Evolutionary conservation across 2,113 vertebrate genomes (phyloP), one percentile per base, ranked within the genome.

Genomic region (Passerina amoena): DNA sequence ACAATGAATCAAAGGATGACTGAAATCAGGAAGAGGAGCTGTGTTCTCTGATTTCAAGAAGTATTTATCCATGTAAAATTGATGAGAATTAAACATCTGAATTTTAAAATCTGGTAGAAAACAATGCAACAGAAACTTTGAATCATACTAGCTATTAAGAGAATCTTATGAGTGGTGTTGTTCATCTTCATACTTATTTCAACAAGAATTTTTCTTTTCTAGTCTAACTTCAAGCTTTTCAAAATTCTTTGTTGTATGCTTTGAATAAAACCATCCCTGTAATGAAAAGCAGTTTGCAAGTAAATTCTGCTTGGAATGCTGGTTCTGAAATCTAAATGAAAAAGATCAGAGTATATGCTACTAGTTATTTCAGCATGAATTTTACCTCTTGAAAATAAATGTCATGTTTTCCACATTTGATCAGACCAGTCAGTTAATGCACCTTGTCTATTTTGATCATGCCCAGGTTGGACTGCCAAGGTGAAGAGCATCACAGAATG

Each of bases 21-120:
- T 84, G 35, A 91, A 91, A 78, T 50, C 22, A 71, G 51, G 40
- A 92, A 84, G 7, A 88, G 2, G 0, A 2, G 9, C 3, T 42
- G 6, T 35, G 19, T 79, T 82, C 89, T 89, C 54, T 64, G 31
- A 76, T 84, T 82, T 86, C 37, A 51, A 35, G 2, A 57, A 82
- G 69, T 59, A 94, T 60, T 73, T 82, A 47, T 68, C 13, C 23
- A 72, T 79, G 64, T 60, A 89, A 92, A 89, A 83, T 42, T 92
- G 31, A 88, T 86, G 54, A 92, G 75, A 77, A 86, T 90, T 90
- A 94, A 94, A 72, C 18, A 82, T 31, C 25, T 69, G 40, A 94
- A 69, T 90, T 88, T 92, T 72, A 80, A 78, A 94, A 69, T 85
- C n/a, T 77, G 10, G 5, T 77, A 65, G 28, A 86, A 89, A 91